Conservation (phyloP, 2,797 vertebrate genomes). For the Apodemus agrarius region DNA sequence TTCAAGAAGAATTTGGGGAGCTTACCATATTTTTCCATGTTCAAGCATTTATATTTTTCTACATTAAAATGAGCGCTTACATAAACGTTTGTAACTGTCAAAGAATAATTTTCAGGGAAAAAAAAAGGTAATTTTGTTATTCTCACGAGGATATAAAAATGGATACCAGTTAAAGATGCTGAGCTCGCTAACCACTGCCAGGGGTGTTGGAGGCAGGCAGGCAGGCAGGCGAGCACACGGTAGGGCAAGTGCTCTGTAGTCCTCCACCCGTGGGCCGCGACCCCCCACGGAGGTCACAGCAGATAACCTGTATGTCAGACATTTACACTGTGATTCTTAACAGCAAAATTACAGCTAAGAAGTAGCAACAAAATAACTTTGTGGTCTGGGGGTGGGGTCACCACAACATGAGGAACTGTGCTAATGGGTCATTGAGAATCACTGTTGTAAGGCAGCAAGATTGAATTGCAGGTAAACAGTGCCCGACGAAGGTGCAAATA, state of each 20-base stretch:
- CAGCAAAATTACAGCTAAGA: not conserved
- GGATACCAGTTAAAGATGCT: not conserved
- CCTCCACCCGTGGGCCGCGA: not conserved
- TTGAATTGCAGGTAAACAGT: not conserved
- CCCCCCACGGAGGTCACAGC: not conserved
- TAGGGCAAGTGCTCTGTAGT: not conserved
- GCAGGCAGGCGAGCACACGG: not conserved
- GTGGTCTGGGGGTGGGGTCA: not conserved
- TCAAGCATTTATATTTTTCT: constrained; percentile 19
- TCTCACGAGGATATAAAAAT: not conserved
- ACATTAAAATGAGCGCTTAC: constrained; percentile 43
- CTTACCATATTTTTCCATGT: constrained; percentile 47
- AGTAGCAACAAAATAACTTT: not conserved
- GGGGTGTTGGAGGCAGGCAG: not conserved
- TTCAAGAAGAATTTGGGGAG: constrained; percentile 30
- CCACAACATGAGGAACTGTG: not conserved
- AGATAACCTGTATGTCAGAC: not conserved
- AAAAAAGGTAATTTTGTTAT: not conserved
- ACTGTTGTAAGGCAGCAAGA: not conserved
- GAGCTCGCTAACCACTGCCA: not conserved
- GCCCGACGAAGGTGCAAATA: not conserved
- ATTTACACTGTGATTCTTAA: not conserved
- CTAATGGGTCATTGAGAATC: not conserved
- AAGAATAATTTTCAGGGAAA: constrained; percentile 26
- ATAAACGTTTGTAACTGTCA: constrained; percentile 43